Conservation (phyloP, 2,888 invertebrate genomes). For the Cephus runcator region DNA sequence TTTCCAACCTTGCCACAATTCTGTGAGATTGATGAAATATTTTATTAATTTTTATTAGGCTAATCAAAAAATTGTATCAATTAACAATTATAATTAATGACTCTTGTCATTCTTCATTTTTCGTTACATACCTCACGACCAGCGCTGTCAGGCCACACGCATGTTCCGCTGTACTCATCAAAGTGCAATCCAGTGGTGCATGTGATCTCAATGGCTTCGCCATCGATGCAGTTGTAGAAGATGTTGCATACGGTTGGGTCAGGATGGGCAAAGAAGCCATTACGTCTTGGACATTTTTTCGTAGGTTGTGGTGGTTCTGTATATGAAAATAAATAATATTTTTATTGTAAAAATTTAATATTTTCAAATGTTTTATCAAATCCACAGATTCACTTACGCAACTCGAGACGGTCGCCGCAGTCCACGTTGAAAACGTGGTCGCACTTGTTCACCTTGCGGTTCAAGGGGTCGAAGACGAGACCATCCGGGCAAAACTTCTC, state of each 20-base stretch:
- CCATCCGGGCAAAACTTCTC: constrained; percentile 89
- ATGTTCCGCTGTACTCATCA: constrained; percentile 89
- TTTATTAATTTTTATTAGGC: not conserved
- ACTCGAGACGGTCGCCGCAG: constrained; percentile 86
- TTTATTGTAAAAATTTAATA: constrained; percentile 10
- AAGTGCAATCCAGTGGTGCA: constrained; percentile 92
- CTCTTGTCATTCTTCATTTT: constrained; percentile 52
- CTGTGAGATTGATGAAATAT: constrained; percentile 29
- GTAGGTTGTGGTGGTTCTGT: constrained; percentile 81
- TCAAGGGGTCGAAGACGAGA: constrained; percentile 86
- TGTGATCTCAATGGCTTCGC: constrained; percentile 80
- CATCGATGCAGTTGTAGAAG: constrained; percentile 91
- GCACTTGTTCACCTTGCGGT: constrained; percentile 89
- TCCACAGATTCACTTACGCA: constrained; percentile 76
- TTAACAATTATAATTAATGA: not conserved
- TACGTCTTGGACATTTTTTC: constrained; percentile 81
- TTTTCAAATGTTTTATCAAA: constrained; percentile 14
- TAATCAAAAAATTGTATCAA: not conserved
- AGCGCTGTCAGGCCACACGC: constrained; percentile 88
- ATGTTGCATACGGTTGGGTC: constrained; percentile 83
- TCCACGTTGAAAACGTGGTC: constrained; percentile 94
- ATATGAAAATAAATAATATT: not conserved
- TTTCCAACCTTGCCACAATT: constrained; percentile 59
- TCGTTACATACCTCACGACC: constrained; percentile 79
- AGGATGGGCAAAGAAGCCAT: constrained; percentile 92